Evolutionary conservation across 2,797 vertebrate species (phyloP), one percentile per base, ranked within the genome.

Genomic region (Gallinago stenura): DNA sequence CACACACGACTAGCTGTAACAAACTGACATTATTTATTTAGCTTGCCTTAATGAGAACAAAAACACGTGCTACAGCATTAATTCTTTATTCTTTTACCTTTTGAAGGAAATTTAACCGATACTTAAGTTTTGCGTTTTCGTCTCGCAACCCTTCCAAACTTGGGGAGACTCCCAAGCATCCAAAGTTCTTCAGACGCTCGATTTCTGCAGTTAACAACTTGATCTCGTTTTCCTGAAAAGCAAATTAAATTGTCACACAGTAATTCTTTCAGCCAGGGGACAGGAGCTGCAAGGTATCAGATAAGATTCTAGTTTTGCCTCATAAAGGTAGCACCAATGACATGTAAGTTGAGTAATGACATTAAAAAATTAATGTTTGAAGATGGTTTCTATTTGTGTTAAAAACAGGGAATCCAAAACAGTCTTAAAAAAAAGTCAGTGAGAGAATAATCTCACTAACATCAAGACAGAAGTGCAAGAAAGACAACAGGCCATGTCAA

Each of bases 81-180:
- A 6, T 24, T 37, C 56, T 57, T 83, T 31, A 48, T 30, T 45
- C 25, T 41, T 93, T 98, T 90, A 99, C 99, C 97, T 98, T 98
- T 75, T 92, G 98, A 10, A 99, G 98, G 95, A 99, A 98, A 94
- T 99, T 99, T 68, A 99, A 87, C 5, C 99, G 98, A 81, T 99
- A 99, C 51, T 99, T 99, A 15, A 99, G 98, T 69, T 97, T 98
- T 56, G 98, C 17, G 97, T 99, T 99, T 82, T 99, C 99, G 88
- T 99, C 99, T 57, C 95, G 95, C 90, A 99, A 96, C 26, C 98
- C 98, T 2, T 99, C 98, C 96, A 99, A 95, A 33, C 92, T 97
- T 0, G 98, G 85, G 19, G 98, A 98, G 2, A 97, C 83, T 83
- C 97, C 97, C 69, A 97, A 90, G 66, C 85, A 97, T 35, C 97